These are phyloP conservation scores for Brachymystax lenok DNA, from an alignment of 2,797 vertebrate genomes.

Conservation along the genomic window DNA sequence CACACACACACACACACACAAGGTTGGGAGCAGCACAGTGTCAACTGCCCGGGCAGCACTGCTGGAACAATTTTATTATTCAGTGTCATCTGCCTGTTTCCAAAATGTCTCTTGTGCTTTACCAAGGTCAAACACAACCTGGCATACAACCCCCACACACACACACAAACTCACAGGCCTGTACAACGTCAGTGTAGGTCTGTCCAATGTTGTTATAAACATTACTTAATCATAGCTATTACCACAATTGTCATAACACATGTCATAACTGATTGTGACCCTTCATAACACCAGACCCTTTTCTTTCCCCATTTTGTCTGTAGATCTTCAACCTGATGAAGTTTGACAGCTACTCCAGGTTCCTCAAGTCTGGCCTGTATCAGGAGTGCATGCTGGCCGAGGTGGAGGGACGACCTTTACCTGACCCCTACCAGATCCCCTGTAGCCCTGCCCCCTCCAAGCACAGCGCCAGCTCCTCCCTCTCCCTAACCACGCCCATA, in stretches of 20 bases:
- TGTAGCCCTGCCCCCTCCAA: slow-evolving; percentile 92
- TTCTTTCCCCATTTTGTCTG: background rate
- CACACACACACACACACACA: background rate
- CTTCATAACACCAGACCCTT: slow-evolving; percentile 27
- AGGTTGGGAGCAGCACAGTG: background rate
- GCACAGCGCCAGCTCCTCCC: slow-evolving; percentile 88
- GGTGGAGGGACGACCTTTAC: slow-evolving; percentile 88
- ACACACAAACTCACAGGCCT: no score
- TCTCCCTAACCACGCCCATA: slow-evolving; percentile 80
- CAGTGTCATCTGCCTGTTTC: slow-evolving; percentile 55
- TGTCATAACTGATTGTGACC: slow-evolving; percentile 34
- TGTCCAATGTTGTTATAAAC: slow-evolving; percentile 22
- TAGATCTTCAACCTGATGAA: slow-evolving; percentile 99
- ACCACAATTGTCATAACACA: slow-evolving; percentile 58
- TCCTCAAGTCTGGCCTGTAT: slow-evolving; percentile 94
- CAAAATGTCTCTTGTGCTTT: slow-evolving; percentile 63
- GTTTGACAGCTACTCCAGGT: slow-evolving; percentile 97
- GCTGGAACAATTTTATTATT: background rate
- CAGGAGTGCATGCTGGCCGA: slow-evolving; percentile 93
- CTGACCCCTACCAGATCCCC: slow-evolving; percentile 88
- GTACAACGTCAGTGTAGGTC: slow-evolving; percentile 22
- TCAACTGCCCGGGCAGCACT: background rate
- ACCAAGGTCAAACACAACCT: slow-evolving; percentile 67
- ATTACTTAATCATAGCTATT: slow-evolving; percentile 31
- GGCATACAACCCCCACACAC: slow-evolving; percentile 32